These are phyloP conservation scores for Crambe crambe DNA, from an alignment of 37 sponge, comb jelly and placozoan genomes.

Conservation along the genomic window DNA sequence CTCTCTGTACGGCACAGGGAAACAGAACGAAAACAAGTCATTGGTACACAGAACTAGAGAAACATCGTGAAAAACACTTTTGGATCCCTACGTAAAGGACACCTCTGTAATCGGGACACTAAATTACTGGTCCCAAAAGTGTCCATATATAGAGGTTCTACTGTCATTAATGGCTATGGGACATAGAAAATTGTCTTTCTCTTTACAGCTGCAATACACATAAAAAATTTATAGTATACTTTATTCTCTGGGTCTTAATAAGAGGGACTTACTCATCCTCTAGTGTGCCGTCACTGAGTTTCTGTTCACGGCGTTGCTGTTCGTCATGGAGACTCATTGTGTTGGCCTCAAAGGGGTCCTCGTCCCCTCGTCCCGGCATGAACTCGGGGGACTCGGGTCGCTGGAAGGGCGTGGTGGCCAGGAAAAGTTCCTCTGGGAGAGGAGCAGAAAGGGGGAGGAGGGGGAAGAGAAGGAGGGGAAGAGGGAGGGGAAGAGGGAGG, in stretches of 20 bases:
- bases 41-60: no score
- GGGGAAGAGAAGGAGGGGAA: not conserved
- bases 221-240: no score
- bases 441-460: not conserved
- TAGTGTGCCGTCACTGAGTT: not conserved
- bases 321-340: conserved; percentile 29
- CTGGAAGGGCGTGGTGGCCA: conserved; percentile 42
- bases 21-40: not conserved
- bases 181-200: no score
- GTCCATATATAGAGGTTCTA: no score
- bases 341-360: conserved; percentile 17
- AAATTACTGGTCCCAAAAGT: no score
- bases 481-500: not conserved
- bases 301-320: not conserved
- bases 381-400: conserved; percentile 56
- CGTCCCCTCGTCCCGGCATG: not conserved
- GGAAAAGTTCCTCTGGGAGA: conserved; percentile 11
- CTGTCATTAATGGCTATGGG: no score
- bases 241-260: no score
- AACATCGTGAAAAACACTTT: no score
- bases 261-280: conserved; percentile 8
- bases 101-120: no score
- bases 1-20: not conserved
- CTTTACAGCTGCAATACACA: no score
- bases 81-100: no score